phyloP scores from a whole-genome alignment of 92 coral and sea anemone species.

The Palythoa grandis region DNA sequence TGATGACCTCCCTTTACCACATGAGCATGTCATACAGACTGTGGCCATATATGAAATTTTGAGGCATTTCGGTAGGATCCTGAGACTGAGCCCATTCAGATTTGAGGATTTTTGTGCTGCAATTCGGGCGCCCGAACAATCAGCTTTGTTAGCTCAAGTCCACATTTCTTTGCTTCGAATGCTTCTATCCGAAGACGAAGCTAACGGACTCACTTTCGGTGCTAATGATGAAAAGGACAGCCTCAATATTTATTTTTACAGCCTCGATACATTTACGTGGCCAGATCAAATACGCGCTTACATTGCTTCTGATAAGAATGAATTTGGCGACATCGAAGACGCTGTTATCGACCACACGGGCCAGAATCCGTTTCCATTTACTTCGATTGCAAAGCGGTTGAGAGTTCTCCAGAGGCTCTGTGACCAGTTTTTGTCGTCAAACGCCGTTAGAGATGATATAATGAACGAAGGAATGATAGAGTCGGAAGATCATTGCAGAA shows the following conservation, averaged over 20 bases:
- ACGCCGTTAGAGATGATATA: slow-evolving; percentile 91
- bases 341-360: slow-evolving; percentile 65
- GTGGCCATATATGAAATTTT: slow-evolving; percentile 92
- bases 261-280: slow-evolving; percentile 94
- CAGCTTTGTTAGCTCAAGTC: slow-evolving; percentile 85
- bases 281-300: slow-evolving; percentile 92
- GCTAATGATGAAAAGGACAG: slow-evolving; percentile 99
- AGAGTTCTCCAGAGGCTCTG: slow-evolving; percentile 88
- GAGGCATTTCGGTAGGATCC: slow-evolving; percentile 87
- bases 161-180: slow-evolving; percentile 89
- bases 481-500: slow-evolving; percentile 98
- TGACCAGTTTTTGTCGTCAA: slow-evolving; percentile 92
- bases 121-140: slow-evolving; percentile 76
- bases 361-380: slow-evolving; percentile 79
- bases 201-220: slow-evolving; percentile 88
- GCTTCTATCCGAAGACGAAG: slow-evolving; percentile 92
- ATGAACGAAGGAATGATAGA: slow-evolving; percentile 94
- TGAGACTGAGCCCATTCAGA: slow-evolving; percentile 90
- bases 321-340: slow-evolving; percentile 73
- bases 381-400: slow-evolving; percentile 74
- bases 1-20: slow-evolving; percentile 86
- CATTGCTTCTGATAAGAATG: slow-evolving; percentile 78
- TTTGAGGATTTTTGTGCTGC: slow-evolving; percentile 97
- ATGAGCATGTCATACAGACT: slow-evolving; percentile 81
- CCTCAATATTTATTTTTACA: slow-evolving; percentile 84